Conservation (phyloP, 2,888 invertebrate species). For the Proisotoma minuta region DNA sequence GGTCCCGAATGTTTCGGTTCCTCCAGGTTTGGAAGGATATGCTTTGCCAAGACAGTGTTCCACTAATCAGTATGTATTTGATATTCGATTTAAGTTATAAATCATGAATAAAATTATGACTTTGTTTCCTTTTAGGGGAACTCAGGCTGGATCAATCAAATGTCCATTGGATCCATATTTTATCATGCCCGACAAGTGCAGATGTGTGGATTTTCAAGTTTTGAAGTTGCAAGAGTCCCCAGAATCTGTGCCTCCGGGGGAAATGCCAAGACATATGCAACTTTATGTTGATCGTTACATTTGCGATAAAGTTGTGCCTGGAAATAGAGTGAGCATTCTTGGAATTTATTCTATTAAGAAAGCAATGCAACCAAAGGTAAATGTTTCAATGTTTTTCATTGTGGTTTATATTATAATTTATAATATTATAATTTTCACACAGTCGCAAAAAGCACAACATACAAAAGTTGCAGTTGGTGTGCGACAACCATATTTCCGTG, state of each 20-base stretch:
- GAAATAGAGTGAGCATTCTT: slow-evolving; percentile 85
- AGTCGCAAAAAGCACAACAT: slow-evolving; percentile 60
- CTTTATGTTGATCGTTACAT: slow-evolving; percentile 85
- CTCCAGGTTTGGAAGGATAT: slow-evolving; percentile 94
- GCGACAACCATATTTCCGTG: slow-evolving; percentile 86
- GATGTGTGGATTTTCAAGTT: slow-evolving; percentile 95
- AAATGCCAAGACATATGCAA: slow-evolving; percentile 93
- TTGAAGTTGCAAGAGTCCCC: slow-evolving; percentile 95
- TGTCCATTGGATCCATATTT: slow-evolving; percentile 97
- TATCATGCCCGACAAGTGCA: slow-evolving; percentile 95
- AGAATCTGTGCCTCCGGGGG: slow-evolving; percentile 91
- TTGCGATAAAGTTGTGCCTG: slow-evolving; percentile 93
- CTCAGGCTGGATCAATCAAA: slow-evolving; percentile 79
- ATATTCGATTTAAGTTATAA: slow-evolving; percentile 14
- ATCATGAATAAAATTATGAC: slow-evolving; percentile 7
- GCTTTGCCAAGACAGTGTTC: slow-evolving; percentile 87
- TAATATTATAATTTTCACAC: too few relatives aligned
- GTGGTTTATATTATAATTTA: not conserved
- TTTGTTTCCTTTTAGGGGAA: slow-evolving; percentile 59
- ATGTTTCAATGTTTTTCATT: slow-evolving; percentile 27
- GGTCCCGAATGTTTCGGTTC: slow-evolving; percentile 81
- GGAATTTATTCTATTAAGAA: slow-evolving; percentile 97
- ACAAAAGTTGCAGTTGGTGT: slow-evolving; percentile 84
- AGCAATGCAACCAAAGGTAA: slow-evolving; percentile 61
- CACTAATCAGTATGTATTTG: slow-evolving; percentile 32